Conservation (phyloP, 2,888 invertebrate genomes). For the Galerucella nymphaeae region DNA sequence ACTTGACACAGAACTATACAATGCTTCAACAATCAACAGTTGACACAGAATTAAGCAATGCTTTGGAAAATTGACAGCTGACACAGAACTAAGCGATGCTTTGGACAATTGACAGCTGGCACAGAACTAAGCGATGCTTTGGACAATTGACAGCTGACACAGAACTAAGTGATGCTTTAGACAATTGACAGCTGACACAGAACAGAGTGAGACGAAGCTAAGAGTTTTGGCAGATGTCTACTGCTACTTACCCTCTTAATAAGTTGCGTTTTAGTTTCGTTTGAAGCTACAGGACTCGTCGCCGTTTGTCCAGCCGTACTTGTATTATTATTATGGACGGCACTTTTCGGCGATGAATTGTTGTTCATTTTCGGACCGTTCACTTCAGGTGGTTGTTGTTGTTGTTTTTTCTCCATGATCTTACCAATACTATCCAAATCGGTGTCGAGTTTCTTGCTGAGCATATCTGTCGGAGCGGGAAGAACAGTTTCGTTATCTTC, state of each 20-base stretch:
- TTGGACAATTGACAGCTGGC: no score
- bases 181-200: no score
- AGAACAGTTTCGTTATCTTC: conserved; percentile 79
- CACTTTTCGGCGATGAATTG: conserved; percentile 58
- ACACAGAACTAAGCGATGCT: no score
- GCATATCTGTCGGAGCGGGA: conserved; percentile 67
- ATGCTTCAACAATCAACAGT: no score
- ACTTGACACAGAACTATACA: no score
- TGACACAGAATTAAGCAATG: no score
- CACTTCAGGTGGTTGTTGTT: conserved; percentile 48
- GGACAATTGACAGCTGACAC: no score
- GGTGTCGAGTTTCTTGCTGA: conserved; percentile 70
- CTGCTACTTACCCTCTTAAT: conserved; percentile 66
- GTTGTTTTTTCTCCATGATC: conserved; percentile 52
- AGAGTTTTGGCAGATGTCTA: no score
- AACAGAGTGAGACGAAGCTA: no score
- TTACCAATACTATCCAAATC: conserved; percentile 69
- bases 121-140: no score
- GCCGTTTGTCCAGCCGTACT: conserved; percentile 60
- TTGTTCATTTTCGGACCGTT: conserved; percentile 62
- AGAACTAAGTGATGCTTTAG: no score
- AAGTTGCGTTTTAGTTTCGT: conserved; percentile 65
- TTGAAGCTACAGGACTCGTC: conserved; percentile 58
- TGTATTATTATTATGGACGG: conserved; percentile 65
- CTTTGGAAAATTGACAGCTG: no score